These are phyloP conservation scores for Lepidostoma basale DNA, from an alignment of 1,140 invertebrate species.

Conservation along the genomic window DNA sequence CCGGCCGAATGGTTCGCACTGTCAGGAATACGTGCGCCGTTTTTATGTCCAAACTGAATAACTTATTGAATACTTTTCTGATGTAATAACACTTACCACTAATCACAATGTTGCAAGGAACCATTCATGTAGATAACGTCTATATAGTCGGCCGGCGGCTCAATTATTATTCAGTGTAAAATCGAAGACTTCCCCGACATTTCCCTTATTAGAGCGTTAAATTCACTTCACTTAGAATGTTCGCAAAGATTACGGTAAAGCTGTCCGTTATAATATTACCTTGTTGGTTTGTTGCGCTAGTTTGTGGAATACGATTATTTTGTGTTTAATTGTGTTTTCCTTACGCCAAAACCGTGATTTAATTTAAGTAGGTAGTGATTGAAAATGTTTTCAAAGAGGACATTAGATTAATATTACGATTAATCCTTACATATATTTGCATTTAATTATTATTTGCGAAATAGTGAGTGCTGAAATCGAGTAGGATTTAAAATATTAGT, in stretches of 20 bases:
- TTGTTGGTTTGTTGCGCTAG: too few relatives aligned
- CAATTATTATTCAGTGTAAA: constrained; percentile 38
- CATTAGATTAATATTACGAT: too few relatives aligned
- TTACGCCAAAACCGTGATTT: too few relatives aligned
- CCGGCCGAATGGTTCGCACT: constrained; percentile 31
- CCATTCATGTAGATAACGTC: constrained; percentile 40
- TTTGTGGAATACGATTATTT: too few relatives aligned
- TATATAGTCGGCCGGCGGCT: constrained; percentile 37
- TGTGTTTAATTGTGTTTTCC: too few relatives aligned
- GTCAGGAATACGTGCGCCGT: constrained; percentile 34
- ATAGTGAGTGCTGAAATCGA: too few relatives aligned
- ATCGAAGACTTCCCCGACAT: constrained; percentile 7
- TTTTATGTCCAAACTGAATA: constrained; percentile 37
- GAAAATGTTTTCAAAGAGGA: too few relatives aligned
- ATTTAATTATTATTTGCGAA: too few relatives aligned
- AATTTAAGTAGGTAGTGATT: too few relatives aligned
- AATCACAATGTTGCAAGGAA: constrained; percentile 43
- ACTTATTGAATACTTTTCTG: constrained; percentile 42
- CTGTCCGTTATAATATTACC: background rate
- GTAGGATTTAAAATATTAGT: too few relatives aligned
- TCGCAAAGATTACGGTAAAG: constrained; percentile 29
- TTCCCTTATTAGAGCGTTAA: background rate
- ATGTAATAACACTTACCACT: constrained; percentile 37
- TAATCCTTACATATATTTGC: too few relatives aligned
- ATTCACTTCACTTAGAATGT: constrained; percentile 18